phyloP scores from a whole-genome alignment of 2,888 invertebrate genomes.

The Drosophila melanosoma region DNA sequence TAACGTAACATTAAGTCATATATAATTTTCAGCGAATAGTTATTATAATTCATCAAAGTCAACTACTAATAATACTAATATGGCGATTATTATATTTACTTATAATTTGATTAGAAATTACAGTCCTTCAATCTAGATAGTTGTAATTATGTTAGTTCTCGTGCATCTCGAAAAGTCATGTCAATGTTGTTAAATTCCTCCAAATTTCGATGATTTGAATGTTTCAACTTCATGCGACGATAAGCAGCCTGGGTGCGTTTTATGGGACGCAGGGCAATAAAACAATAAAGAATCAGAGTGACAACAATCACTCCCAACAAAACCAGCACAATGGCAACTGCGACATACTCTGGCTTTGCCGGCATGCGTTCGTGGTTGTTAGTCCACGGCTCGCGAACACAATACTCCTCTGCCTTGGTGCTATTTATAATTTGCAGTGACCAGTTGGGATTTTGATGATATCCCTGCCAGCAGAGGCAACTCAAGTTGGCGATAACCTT shows the following conservation, averaged over 20 bases:
- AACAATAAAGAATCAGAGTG: slow-evolving; percentile 46
- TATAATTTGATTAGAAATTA: neutral
- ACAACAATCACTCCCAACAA: slow-evolving; percentile 51
- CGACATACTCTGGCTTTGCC: slow-evolving; percentile 45
- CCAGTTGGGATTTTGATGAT: slow-evolving; percentile 58
- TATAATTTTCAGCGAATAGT: neutral
- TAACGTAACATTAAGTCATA: neutral
- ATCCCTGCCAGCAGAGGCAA: slow-evolving; percentile 63
- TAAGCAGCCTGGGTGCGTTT: slow-evolving; percentile 51
- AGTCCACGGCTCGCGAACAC: slow-evolving; percentile 12
- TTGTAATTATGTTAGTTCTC: neutral
- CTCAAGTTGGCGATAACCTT: slow-evolving; percentile 5
- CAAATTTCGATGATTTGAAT: slow-evolving; percentile 50
- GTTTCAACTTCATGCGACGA: slow-evolving; percentile 46
- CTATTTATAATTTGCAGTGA: neutral
- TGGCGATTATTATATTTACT: neutral
- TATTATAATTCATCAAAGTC: neutral
- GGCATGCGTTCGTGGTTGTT: slow-evolving; percentile 37
- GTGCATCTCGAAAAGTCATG: slow-evolving; percentile 39
- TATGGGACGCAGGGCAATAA: slow-evolving; percentile 47
- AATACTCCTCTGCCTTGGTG: slow-evolving; percentile 34
- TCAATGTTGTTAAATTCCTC: slow-evolving; percentile 65
- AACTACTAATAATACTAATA: neutral
- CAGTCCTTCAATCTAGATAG: slow-evolving; percentile 20
- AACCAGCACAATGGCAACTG: slow-evolving; percentile 53